These are phyloP conservation scores for Drosophila nikananu DNA, from an alignment of 1,140 invertebrate genomes.

Conservation along the genomic window DNA sequence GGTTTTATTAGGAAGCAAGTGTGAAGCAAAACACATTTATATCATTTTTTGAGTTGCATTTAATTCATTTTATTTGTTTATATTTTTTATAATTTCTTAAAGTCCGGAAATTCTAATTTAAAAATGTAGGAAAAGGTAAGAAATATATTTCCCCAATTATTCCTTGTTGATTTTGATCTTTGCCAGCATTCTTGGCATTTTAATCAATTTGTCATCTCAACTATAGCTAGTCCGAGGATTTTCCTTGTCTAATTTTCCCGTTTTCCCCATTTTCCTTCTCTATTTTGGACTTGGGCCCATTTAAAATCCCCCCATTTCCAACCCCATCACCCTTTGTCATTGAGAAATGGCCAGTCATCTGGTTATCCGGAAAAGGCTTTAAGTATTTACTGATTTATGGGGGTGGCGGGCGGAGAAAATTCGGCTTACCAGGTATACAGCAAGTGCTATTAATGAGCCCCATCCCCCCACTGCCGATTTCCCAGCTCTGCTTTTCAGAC, in stretches of 20 bases:
- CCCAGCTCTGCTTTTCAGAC: background rate
- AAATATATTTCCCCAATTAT: background rate
- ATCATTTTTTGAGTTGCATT: background rate
- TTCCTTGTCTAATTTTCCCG: background rate
- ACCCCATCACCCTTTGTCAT: conserved; percentile 25
- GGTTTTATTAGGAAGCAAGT: conserved; percentile 4
- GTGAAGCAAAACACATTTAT: too few species aligned
- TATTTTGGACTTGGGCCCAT: conserved; percentile 24
- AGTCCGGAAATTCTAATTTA: background rate
- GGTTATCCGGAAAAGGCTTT: conserved; percentile 70
- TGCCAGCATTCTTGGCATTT: conserved; percentile 5
- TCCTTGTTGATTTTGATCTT: background rate
- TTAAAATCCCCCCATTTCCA: conserved; percentile 1
- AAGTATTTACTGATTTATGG: conserved; percentile 70
- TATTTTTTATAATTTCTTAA: background rate
- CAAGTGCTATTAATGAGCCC: conserved; percentile 70
- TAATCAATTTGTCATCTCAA: conserved; percentile 31
- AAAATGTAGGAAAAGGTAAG: too few species aligned
- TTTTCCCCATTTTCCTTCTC: background rate
- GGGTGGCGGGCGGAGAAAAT: conserved; percentile 6
- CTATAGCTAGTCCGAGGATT: background rate
- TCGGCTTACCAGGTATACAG: conserved; percentile 50
- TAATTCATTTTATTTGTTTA: background rate
- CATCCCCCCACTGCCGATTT: background rate
- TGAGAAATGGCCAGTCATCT: conserved; percentile 45